These are phyloP conservation scores for Pangasius mekongensis DNA, from an alignment of 2,797 vertebrate genomes.

Conservation along the genomic window DNA sequence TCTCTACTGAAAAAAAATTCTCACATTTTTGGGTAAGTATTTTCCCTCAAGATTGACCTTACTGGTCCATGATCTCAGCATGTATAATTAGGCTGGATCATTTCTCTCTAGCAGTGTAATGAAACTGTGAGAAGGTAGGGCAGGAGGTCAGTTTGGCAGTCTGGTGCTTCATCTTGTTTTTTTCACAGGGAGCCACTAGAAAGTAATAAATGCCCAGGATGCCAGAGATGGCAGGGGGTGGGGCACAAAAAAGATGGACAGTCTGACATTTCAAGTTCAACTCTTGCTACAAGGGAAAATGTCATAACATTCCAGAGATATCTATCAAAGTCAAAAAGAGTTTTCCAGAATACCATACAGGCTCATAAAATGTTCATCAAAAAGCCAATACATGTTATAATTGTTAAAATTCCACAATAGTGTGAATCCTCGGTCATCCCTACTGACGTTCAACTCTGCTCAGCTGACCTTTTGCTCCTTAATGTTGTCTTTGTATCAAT, in stretches of 20 bases:
- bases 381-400: neutral
- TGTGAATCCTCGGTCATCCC: neutral
- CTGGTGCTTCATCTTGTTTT: slow-evolving; percentile 39
- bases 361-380: slow-evolving; percentile 66
- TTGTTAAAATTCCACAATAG: neutral
- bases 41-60: neutral
- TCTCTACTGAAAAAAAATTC: neutral
- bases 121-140: slow-evolving; percentile 25
- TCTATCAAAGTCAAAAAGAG: slow-evolving; percentile 67
- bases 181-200: slow-evolving; percentile 15
- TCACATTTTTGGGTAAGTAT: neutral
- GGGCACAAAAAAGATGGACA: slow-evolving; percentile 49
- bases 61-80: neutral
- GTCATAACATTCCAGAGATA: slow-evolving; percentile 67
- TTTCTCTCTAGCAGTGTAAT: slow-evolving; percentile 18
- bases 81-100: slow-evolving; percentile 23
- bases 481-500: neutral
- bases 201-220: slow-evolving; percentile 48
- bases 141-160: slow-evolving; percentile 26
- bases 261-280: slow-evolving; percentile 73
- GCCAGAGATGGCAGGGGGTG: slow-evolving; percentile 29
- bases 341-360: slow-evolving; percentile 59
- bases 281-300: slow-evolving; percentile 63
- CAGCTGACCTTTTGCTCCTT: neutral
- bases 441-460: neutral